Conservation (phyloP, 2,113 vertebrate species). For the Rissa tridactyla region DNA sequence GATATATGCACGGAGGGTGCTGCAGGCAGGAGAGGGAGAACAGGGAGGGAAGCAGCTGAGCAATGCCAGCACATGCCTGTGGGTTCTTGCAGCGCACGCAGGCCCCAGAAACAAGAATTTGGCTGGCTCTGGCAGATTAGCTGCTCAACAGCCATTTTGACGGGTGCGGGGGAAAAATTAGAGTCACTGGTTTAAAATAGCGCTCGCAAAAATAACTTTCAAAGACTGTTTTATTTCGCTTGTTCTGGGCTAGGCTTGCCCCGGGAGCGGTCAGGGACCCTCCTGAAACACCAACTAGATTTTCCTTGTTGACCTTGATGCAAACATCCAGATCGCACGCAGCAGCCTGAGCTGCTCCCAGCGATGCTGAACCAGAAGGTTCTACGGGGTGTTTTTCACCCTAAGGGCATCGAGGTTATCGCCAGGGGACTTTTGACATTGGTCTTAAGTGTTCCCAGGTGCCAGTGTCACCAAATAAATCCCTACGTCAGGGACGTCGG, state of each 20-base stretch:
- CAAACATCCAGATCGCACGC: rapidly evolving
- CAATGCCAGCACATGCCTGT: background rate
- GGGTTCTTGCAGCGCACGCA: background rate
- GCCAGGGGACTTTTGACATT: background rate
- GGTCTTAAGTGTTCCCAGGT: background rate
- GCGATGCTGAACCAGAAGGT: rapidly evolving
- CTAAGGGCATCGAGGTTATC: background rate
- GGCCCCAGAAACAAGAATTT: background rate
- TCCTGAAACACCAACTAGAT: background rate
- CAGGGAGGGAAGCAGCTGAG: background rate
- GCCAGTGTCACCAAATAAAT: background rate
- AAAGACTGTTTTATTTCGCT: background rate
- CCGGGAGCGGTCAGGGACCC: background rate
- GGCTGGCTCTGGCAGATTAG: background rate
- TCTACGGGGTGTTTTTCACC: background rate
- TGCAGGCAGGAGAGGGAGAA: background rate
- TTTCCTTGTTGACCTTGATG: rapidly evolving
- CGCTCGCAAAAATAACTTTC: background rate
- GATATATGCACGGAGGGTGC: background rate
- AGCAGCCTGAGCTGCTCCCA: background rate
- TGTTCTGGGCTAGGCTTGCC: background rate
- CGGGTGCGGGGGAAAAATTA: rapidly evolving
- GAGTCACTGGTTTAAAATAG: background rate
- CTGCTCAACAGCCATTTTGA: background rate
- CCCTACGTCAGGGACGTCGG: rapidly evolving